Base-by-base conservation (phyloP, 2,888 invertebrate genomes). In the Drosophila paucipuncta region DNA sequence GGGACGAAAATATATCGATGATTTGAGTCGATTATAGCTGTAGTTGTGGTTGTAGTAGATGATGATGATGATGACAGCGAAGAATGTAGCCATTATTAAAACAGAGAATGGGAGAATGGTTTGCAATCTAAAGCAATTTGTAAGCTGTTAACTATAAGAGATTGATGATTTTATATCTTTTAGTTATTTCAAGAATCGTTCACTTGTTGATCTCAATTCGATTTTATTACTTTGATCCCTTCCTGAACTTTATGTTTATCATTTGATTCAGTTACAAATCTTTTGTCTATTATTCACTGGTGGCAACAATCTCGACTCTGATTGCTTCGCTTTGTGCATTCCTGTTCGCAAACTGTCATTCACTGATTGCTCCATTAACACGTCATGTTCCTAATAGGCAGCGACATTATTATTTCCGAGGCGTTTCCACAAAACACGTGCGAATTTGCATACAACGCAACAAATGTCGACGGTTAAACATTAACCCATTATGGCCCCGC, bases 401-500 rank as follows among this genome's bases (percentile, higher is more conserved):
- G 18, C 75, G 84, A 80, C 89, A 83, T 83, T 80, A 83, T 83
- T 74, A 83, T 83, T 75, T 58, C 54, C 64, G 22, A 37, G 47
- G 66, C 70, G 61, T 70, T 80, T 54, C 41, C 67, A 67, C 49
- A 33, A 31, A 68, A 60, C 82, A 78, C 78, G 82, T 78, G 78
- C 82, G 64, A 65, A 80, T 82, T 80, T 80, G 69, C 79, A 70
- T 80, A 58, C 65, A 61, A 11, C 35, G 25, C 22, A 25, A 18
- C 47, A 47, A 43, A 25, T 54, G 58, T 16, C 54, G 52, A 47
- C 57, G 73, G 55, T 62, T 68, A 66, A 78, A 84, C 76, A 82
- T 84, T 89, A 81, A 84, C 84, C 85, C 87, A 89, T 84, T 89
- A 84, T 58, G 61, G 78, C 55, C 75, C 66, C 58, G 37, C 43